phyloP scores from a whole-genome alignment of 1,140 invertebrate species.

The Zaprionus nigranus region DNA sequence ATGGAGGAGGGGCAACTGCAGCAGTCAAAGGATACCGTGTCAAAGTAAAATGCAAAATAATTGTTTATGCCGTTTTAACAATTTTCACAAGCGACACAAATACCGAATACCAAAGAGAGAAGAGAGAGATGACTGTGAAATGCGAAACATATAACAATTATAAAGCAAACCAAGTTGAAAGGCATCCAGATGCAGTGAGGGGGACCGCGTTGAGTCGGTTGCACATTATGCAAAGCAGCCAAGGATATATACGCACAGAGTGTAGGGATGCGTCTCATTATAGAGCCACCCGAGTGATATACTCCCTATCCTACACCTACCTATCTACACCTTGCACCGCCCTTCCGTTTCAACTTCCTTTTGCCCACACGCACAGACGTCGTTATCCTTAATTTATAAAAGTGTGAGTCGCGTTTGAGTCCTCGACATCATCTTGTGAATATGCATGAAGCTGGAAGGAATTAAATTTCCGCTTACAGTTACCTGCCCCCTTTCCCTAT shows the following conservation, averaged over 20 bases:
- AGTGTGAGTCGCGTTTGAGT: conserved; percentile 47
- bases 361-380: conserved; percentile 38
- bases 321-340: conserved; percentile 10
- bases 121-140: conserved; percentile 35
- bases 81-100: conserved; percentile 54
- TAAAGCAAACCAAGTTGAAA: conserved; percentile 47
- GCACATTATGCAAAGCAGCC: conserved; percentile 65
- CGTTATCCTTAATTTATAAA: conserved; percentile 83
- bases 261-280: conserved; percentile 67
- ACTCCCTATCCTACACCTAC: neutral
- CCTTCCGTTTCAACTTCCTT: neutral
- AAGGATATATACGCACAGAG: conserved; percentile 43
- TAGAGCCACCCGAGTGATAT: conserved; percentile 54
- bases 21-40: conserved; percentile 49
- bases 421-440: conserved; percentile 71
- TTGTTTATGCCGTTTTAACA: conserved; percentile 82
- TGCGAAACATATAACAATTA: conserved; percentile 71
- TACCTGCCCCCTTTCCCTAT: neutral
- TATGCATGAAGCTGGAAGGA: conserved; percentile 77
- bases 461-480: conserved; percentile 65
- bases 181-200: conserved; percentile 24
- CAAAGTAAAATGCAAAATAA: conserved; percentile 79
- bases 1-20: neutral
- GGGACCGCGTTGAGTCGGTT: conserved; percentile 3
- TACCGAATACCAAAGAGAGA: conserved; percentile 8